Conservation (phyloP, 2,113 vertebrate genomes). For the Thinocorus orbignyianus region DNA sequence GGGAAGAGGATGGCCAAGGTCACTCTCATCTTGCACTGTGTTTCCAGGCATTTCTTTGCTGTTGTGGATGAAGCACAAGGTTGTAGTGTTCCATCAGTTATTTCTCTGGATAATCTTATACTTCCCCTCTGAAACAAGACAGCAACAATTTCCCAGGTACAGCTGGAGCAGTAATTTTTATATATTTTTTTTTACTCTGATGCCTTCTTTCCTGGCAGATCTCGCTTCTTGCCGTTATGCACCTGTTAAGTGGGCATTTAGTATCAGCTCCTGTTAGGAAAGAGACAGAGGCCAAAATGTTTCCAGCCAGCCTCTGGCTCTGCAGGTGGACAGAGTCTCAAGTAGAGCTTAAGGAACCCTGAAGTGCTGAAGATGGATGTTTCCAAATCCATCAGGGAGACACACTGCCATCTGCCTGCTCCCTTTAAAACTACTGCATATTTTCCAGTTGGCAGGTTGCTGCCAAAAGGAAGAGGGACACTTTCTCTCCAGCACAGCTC, state of each 20-base stretch:
- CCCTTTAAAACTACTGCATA: not conserved
- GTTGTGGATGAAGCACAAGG: not conserved
- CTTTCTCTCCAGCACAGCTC: not conserved
- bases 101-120: not conserved
- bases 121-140: not conserved
- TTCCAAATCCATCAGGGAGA: constrained; percentile 12
- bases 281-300: not conserved
- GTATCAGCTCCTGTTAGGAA: not conserved
- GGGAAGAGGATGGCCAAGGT: not conserved
- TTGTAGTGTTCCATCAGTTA: not conserved
- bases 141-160: not conserved
- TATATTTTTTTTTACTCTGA: not conserved
- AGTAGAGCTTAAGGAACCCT: not conserved
- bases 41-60: not conserved
- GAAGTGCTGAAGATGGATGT: not conserved
- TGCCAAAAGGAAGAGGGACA: not conserved
- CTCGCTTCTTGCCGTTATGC: not conserved
- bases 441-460: not conserved
- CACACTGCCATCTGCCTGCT: constrained; percentile 59
- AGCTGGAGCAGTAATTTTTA: not conserved
- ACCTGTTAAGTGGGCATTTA: not conserved
- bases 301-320: not conserved
- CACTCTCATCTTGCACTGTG: not conserved
- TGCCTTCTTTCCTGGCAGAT: not conserved
- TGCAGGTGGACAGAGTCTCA: not conserved